These are phyloP conservation scores for Melanotaenia pygmaea DNA, from an alignment of 2,797 vertebrate genomes.

Conservation along the genomic window DNA sequence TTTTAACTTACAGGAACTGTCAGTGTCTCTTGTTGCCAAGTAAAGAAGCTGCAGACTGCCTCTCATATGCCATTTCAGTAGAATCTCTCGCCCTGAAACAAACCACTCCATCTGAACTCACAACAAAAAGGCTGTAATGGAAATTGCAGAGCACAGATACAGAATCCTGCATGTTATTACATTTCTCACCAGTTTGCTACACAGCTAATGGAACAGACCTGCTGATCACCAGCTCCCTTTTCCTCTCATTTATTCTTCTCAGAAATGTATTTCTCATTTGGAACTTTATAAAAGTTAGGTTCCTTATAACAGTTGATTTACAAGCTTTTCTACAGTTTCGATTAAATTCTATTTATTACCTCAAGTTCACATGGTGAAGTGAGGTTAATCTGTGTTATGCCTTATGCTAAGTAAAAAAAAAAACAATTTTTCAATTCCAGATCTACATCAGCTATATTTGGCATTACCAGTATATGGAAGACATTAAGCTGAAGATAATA, in stretches of 20 bases:
- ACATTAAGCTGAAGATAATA: constrained; percentile 44
- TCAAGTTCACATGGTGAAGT: constrained; percentile 11
- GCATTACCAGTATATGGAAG: constrained; percentile 56
- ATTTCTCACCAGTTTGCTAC: constrained; percentile 26
- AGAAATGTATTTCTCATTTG: constrained; percentile 37
- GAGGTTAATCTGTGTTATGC: constrained; percentile 31
- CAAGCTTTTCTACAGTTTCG: constrained; percentile 3
- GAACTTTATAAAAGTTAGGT: neutral
- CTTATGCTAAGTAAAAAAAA: constrained; percentile 17
- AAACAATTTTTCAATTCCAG: constrained; percentile 51
- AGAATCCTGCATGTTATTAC: constrained; percentile 15
- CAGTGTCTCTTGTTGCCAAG: constrained; percentile 33
- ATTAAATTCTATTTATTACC: neutral
- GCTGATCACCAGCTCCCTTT: constrained; percentile 30
- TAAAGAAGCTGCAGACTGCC: constrained; percentile 28
- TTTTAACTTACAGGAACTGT: constrained; percentile 30
- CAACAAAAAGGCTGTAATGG: constrained; percentile 41
- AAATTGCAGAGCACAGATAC: constrained; percentile 36
- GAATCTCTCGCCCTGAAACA: constrained; percentile 29
- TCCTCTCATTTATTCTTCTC: constrained; percentile 12
- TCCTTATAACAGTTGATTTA: neutral
- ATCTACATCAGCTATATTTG: constrained; percentile 56
- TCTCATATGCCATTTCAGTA: constrained; percentile 28
- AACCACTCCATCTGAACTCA: constrained; percentile 42
- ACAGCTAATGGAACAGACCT: constrained; percentile 28